These are phyloP conservation scores for Mastomys coucha DNA, from an alignment of 2,113 vertebrate species.

Conservation along the genomic window DNA sequence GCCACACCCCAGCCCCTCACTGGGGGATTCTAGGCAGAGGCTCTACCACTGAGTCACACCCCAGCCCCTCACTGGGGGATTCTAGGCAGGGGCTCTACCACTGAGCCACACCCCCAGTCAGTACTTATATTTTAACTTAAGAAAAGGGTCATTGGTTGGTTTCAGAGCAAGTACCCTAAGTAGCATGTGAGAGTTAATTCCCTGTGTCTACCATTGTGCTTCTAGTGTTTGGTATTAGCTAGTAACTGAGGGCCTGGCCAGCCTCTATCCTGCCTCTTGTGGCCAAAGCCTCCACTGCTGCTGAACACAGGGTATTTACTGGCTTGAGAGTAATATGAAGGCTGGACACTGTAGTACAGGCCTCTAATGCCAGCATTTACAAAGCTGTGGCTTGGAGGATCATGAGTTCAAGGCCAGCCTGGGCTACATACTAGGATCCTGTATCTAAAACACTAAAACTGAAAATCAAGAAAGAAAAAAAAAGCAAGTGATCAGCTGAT, in stretches of 20 bases:
- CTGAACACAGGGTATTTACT: background rate
- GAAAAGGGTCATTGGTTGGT: background rate
- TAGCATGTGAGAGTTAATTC: background rate
- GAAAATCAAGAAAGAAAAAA: background rate
- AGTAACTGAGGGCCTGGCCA: background rate
- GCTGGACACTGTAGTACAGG: background rate
- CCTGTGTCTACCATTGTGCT: background rate
- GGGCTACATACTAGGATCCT: background rate
- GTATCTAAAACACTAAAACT: background rate
- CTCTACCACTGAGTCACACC: background rate
- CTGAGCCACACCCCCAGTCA: too few relatives aligned
- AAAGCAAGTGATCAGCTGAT: background rate
- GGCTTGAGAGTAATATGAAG: background rate
- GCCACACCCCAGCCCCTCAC: background rate
- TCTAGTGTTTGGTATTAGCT: background rate
- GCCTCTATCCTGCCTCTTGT: background rate
- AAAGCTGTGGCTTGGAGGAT: background rate
- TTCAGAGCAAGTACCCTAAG: background rate
- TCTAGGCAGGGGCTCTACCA: background rate
- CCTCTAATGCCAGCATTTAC: background rate
- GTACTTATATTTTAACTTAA: background rate
- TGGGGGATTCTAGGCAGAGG: background rate
- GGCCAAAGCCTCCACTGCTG: background rate
- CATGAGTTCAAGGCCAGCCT: background rate
- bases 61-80: background rate